These are phyloP conservation scores for Petrolisthes manimaculis DNA, from an alignment of 2,888 invertebrate species.

Conservation along the genomic window DNA sequence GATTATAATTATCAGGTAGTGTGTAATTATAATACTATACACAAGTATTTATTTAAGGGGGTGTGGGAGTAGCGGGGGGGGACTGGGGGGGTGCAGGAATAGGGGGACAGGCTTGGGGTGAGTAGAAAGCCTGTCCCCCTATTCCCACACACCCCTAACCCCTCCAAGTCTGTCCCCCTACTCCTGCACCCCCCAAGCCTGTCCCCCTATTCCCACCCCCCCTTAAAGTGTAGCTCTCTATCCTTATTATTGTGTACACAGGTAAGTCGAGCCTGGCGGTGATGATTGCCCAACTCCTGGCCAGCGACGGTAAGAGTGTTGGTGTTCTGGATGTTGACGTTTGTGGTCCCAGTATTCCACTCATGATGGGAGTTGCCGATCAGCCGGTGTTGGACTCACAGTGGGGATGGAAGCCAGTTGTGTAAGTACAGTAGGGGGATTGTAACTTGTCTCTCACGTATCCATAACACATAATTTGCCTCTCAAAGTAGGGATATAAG, in stretches of 20 bases:
- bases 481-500: no score
- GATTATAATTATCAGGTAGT: neutral
- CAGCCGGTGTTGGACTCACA: conserved; percentile 95
- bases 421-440: conserved; percentile 26
- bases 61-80: neutral
- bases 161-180: no score
- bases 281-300: conserved; percentile 83
- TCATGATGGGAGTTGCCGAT: conserved; percentile 89
- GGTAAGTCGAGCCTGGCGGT: conserved; percentile 84
- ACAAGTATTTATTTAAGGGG: neutral
- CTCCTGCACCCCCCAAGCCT: no score
- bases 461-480: no score
- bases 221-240: no score
- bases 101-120: no score
- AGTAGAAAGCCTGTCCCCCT: no score
- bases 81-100: no score
- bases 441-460: no score
- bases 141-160: no score
- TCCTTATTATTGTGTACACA: neutral
- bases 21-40: neutral
- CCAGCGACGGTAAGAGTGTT: conserved; percentile 69
- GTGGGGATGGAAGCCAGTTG: conserved; percentile 90
- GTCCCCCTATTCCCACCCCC: no score
- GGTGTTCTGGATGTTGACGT: conserved; percentile 86
- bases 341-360: conserved; percentile 97